These are phyloP conservation scores for Troglohyphantes excavatus DNA, from an alignment of 2,888 invertebrate species.

Conservation along the genomic window DNA sequence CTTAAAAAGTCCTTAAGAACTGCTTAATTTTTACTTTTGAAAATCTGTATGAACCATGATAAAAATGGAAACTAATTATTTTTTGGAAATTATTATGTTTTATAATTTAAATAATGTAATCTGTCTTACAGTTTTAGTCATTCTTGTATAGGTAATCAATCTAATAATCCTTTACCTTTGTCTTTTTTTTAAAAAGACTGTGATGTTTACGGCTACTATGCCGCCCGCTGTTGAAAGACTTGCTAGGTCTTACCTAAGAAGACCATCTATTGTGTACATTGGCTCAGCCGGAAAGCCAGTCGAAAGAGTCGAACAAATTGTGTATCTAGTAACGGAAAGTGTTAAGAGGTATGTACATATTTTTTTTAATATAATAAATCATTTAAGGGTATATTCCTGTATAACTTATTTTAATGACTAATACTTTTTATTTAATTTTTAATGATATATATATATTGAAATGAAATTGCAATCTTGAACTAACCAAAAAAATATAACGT, in stretches of 20 bases:
- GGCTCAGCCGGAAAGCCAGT: slow-evolving; percentile 98
- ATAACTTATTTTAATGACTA: neutral
- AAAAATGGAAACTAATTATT: no score
- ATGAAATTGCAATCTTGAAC: no score
- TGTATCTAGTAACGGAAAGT: slow-evolving; percentile 96
- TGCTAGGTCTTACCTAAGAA: slow-evolving; percentile 94
- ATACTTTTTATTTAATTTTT: slow-evolving; percentile 2
- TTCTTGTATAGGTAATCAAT: no score
- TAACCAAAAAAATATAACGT: no score
- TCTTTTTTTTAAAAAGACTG: slow-evolving; percentile 88
- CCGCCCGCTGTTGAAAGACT: slow-evolving; percentile 98
- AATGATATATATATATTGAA: neutral
- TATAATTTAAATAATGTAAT: no score
- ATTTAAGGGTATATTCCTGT: no score
- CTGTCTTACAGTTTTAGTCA: no score
- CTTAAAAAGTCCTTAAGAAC: no score
- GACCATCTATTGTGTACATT: slow-evolving; percentile 98
- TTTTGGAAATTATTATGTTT: no score
- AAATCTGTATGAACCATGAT: no score
- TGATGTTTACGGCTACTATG: slow-evolving; percentile 99
- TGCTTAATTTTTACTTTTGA: no score
- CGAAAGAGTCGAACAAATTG: slow-evolving; percentile 98
- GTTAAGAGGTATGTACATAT: slow-evolving; percentile 89
- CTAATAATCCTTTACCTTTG: neutral
- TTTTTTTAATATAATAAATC: no score